Conservation (phyloP, 2,113 vertebrate genomes). For the Beaufortia kweichowensis region DNA sequence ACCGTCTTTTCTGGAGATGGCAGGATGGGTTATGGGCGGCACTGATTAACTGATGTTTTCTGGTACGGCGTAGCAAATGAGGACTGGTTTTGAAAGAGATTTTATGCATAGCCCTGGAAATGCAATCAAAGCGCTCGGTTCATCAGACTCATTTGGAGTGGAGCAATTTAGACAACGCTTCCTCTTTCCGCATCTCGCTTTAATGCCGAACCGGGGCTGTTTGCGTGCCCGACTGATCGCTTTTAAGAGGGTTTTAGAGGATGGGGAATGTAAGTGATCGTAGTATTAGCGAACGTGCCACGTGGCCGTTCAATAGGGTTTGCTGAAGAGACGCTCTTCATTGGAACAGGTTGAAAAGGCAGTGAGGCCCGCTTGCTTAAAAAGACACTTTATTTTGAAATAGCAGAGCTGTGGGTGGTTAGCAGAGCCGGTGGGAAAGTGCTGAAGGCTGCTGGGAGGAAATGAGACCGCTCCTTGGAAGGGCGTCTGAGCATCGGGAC, state of each 20-base stretch:
- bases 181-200: constrained; percentile 36
- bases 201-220: constrained; percentile 6
- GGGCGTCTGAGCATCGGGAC: constrained; percentile 32
- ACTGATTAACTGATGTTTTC: constrained; percentile 35
- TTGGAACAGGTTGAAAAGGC: constrained; percentile 40
- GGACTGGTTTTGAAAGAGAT: constrained; percentile 19
- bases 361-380: constrained; percentile 29
- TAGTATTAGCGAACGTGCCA: constrained; percentile 36
- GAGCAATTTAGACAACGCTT: constrained; percentile 32
- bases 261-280: constrained; percentile 27
- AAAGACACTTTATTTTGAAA: constrained; percentile 45
- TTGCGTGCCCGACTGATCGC: background rate
- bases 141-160: constrained; percentile 47
- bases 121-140: constrained; percentile 38
- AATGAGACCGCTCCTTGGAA: constrained; percentile 30
- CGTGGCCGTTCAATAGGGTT: constrained; percentile 28
- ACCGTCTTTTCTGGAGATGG: constrained; percentile 6
- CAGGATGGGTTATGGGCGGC: background rate
- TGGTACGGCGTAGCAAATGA: constrained; percentile 22
- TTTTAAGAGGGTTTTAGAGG: constrained; percentile 37
- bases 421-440: constrained; percentile 32
- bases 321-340: constrained; percentile 26
- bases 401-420: constrained; percentile 35
- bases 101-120: constrained; percentile 38
- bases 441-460: constrained; percentile 28